A percentile compares a stretch with the other conserved stretches of the same genome.
Conservation (phyloP, 2,113 vertebrate species). For the Seriola rivoliana region DNA sequence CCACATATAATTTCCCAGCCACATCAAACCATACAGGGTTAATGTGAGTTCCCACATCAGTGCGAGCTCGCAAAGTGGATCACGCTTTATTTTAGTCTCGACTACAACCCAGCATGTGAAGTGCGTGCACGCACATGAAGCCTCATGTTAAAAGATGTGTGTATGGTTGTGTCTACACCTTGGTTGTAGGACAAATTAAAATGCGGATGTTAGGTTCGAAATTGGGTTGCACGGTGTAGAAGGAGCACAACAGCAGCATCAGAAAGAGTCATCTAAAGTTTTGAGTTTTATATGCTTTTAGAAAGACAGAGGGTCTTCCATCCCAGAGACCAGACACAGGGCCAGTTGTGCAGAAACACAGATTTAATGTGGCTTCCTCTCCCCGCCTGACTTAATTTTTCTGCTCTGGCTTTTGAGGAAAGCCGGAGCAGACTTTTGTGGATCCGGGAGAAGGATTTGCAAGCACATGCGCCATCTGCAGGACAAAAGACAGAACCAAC, state of each 20-base stretch:
- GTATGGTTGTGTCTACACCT: neutral
- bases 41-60: conserved; percentile 66
- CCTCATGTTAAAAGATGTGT: neutral
- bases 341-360: conserved; percentile 88
- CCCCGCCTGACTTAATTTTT: conserved; percentile 87
- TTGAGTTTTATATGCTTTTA: conserved; percentile 38
- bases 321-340: conserved; percentile 82
- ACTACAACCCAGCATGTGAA: conserved; percentile 38
- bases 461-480: conserved; percentile 71
- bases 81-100: conserved; percentile 58
- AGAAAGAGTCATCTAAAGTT: conserved; percentile 28
- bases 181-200: neutral
- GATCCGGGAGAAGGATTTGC: conserved; percentile 54
- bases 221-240: neutral
- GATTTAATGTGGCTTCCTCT: conserved; percentile 89
- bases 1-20: conserved; percentile 52
- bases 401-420: conserved; percentile 74
- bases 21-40: conserved; percentile 54
- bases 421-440: conserved; percentile 66
- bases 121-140: neutral
- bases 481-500: conserved; percentile 26
- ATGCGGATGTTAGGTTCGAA: neutral
- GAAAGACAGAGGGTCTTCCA: conserved; percentile 70
- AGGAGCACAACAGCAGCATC: neutral
- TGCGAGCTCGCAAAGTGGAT: conserved; percentile 58